A percentile compares a stretch with the other conserved stretches of the same genome.
Evolutionary conservation across 2,797 vertebrate species (phyloP).

Genomic region (Lepidocolaptes lacrymiger): DNA sequence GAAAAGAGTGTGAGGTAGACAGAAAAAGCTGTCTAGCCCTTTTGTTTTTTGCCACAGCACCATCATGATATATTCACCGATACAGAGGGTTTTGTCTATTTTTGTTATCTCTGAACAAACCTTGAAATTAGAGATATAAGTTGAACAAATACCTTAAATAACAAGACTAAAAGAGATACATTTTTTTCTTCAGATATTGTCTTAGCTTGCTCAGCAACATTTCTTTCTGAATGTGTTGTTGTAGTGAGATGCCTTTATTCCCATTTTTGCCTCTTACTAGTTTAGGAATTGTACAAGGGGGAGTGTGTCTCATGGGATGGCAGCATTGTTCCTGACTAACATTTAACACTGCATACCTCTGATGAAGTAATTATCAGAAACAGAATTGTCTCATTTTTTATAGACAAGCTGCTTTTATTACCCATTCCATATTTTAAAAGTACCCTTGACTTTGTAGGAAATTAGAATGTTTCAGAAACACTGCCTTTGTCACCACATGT

Average conservation of each 20-base stretch:
- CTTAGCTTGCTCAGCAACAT: neutral
- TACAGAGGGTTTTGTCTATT: neutral
- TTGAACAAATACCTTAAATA: neutral
- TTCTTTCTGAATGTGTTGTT: neutral
- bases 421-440: neutral
- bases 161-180: neutral
- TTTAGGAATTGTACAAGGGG: neutral
- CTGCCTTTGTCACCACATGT: neutral
- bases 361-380: neutral
- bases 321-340: neutral
- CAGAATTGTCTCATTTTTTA: neutral
- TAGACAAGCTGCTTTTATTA: neutral
- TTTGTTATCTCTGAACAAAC: neutral
- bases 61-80: neutral
- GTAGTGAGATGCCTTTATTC: neutral
- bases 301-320: neutral
- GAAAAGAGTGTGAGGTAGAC: neutral
- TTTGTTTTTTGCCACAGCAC: neutral
- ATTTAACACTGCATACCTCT: neutral
- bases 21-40: neutral
- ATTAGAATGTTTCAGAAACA: neutral
- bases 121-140: neutral
- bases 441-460: neutral
- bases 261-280: neutral
- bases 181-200: neutral